These are phyloP conservation scores for Grantiella picta DNA, from an alignment of 2,113 vertebrate genomes.

Conservation along the genomic window DNA sequence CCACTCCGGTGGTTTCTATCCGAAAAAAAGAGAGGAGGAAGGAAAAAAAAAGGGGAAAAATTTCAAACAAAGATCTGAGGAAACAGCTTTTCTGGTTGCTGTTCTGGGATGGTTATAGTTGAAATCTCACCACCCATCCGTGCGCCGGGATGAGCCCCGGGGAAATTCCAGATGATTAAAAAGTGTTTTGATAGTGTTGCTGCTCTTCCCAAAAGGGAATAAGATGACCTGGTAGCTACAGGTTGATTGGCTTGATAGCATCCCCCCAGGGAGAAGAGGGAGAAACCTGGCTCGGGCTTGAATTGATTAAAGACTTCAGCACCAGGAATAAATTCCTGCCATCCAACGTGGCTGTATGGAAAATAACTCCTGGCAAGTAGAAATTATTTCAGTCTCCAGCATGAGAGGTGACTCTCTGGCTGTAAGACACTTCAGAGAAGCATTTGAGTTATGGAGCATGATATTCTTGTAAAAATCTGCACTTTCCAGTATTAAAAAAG, in stretches of 20 bases:
- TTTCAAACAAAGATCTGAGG: background rate
- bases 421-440: background rate
- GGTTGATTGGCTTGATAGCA: constrained; percentile 38
- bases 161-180: constrained; percentile 32
- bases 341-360: background rate
- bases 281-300: background rate
- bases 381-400: background rate
- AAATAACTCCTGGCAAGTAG: constrained; percentile 34
- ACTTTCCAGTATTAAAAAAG: constrained; percentile 13
- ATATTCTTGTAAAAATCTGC: constrained; percentile 21
- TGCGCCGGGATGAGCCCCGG: fast-evolving
- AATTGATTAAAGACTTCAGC: constrained; percentile 46
- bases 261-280: background rate
- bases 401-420: background rate
- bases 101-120: background rate
- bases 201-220: constrained; percentile 6
- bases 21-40: background rate
- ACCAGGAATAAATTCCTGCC: constrained; percentile 22
- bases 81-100: background rate
- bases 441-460: background rate
- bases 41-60: background rate
- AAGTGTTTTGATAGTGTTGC: background rate
- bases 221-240: constrained; percentile 46
- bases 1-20: constrained; percentile 16
- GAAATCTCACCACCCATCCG: background rate